Evolutionary conservation across 2,797 vertebrate genomes (phyloP), one percentile per base, ranked within the genome.

Genomic region (Caiman crocodilus): DNA sequence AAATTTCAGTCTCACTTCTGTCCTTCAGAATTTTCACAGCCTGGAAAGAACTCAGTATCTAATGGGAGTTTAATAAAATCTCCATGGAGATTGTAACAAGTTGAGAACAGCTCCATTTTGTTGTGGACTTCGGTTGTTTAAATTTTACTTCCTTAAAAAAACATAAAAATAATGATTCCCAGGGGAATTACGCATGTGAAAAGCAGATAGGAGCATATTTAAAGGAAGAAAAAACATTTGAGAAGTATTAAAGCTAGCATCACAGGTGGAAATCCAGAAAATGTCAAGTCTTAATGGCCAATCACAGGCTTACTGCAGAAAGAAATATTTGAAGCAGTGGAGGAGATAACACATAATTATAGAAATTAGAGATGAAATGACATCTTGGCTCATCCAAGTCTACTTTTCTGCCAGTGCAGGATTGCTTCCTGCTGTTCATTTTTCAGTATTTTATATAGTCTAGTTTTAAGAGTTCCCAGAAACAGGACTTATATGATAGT

Each of bases 381-480:
- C 63, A 6, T 82, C 15, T 64, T 69, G 80, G 35, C 25, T 17
- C 83, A 84, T 87, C 71, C 81, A 14, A 84, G 10, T 59, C 5
- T 65, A 14, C 25, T 78, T 87, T 93, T 89, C 58, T 85, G 59
- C 56, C 59, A 69, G 1, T 88, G 87, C 32, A 76, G 59, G 13
- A 63, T 50, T 75, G 9, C 84, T 74, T 84, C 17, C 32, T 0
- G 0, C 9, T 20, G 14, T 67, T 50, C 8, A 86, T 25, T 84
- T 89, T 20, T 4, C 57, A 77, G 12, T 79, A 14, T 58, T 82
- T 28, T 88, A 14, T 65, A 30, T 50, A 87, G 25, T 25, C 63
- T 77, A 57, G 7, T 79, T 94, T 88, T 65, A 65, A 78, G n/a
- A n/a, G 21, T 30, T 84, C 82, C 76, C 85, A 57, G n/a, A 26